Evolutionary conservation across 2,797 vertebrate species (phyloP).

Genomic region (Acestrorhynchus altus): DNA sequence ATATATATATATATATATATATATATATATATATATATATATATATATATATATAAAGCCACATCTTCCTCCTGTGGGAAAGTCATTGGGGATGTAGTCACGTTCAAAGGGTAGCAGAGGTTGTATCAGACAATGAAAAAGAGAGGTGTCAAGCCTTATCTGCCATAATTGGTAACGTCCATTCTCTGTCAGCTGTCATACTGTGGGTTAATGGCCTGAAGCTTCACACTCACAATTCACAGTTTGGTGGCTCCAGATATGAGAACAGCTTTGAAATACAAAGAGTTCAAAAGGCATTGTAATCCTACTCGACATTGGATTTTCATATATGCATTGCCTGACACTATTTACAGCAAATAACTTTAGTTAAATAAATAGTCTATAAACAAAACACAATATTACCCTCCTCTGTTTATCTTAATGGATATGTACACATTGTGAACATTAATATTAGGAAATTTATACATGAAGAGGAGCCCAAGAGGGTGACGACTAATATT

Average conservation of each 20-base stretch:
- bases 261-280: constrained; percentile 16
- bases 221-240: background rate
- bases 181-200: constrained; percentile 38
- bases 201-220: constrained; percentile 33
- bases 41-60: background rate
- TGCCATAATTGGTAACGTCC: constrained; percentile 41
- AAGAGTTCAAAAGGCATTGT: constrained; percentile 4
- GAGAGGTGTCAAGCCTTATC: constrained; percentile 28
- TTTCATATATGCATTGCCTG: constrained; percentile 5
- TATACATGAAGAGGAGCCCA: no score
- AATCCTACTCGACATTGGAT: background rate
- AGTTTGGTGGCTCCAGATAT: constrained; percentile 25
- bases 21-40: no score
- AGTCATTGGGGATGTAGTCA: constrained; percentile 10
- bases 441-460: background rate
- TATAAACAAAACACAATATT: background rate
- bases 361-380: constrained; percentile 1
- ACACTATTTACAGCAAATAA: constrained; percentile 10
- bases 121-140: constrained; percentile 16
- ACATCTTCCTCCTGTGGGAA: background rate
- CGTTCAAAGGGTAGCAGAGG: background rate
- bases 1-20: no score
- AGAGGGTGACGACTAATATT: no score
- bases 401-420: constrained; percentile 2
- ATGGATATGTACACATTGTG: background rate